A percentile compares a stretch with the other conserved stretches of the same genome.
Conservation (phyloP, 2,888 invertebrate species). For the Diaphora mendica region DNA sequence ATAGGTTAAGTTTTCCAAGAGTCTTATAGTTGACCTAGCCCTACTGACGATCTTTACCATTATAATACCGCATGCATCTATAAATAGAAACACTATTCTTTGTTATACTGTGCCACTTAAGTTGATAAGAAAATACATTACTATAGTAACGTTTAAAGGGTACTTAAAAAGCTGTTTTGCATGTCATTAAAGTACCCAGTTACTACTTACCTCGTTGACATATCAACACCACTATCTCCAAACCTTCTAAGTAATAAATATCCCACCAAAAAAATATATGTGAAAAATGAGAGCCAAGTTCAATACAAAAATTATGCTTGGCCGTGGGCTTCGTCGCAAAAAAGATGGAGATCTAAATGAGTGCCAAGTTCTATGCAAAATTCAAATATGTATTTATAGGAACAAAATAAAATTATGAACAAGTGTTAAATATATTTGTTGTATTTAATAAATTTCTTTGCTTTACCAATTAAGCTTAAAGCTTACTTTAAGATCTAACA, state of each 20-base stretch:
- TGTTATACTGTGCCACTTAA: slow-evolving; percentile 8
- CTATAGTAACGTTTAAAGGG: slow-evolving; percentile 4
- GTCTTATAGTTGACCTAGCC: slow-evolving; percentile 17
- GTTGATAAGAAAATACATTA: slow-evolving; percentile 16
- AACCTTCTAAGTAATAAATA: background rate
- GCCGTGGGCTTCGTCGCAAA: too few species aligned
- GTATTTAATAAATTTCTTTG: too few species aligned
- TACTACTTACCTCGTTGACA: background rate
- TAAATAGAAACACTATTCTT: slow-evolving; percentile 16
- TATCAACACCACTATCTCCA: background rate
- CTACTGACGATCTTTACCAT: slow-evolving; percentile 12
- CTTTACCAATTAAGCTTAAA: too few species aligned
- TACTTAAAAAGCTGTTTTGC: slow-evolving; percentile 7
- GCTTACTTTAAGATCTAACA: too few species aligned
- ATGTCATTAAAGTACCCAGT: background rate
- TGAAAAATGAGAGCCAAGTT: too few species aligned
- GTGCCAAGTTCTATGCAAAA: too few species aligned
- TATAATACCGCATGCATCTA: slow-evolving; percentile 9
- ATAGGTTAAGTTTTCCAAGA: slow-evolving; percentile 16
- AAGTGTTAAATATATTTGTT: too few species aligned
- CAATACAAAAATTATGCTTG: too few species aligned
- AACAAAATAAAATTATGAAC: too few species aligned
- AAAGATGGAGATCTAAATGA: too few species aligned
- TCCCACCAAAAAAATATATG: too few species aligned
- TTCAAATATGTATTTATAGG: too few species aligned